Evolutionary conservation across 2,797 vertebrate species (phyloP).

Genomic region (Orestias chungarensis): DNA sequence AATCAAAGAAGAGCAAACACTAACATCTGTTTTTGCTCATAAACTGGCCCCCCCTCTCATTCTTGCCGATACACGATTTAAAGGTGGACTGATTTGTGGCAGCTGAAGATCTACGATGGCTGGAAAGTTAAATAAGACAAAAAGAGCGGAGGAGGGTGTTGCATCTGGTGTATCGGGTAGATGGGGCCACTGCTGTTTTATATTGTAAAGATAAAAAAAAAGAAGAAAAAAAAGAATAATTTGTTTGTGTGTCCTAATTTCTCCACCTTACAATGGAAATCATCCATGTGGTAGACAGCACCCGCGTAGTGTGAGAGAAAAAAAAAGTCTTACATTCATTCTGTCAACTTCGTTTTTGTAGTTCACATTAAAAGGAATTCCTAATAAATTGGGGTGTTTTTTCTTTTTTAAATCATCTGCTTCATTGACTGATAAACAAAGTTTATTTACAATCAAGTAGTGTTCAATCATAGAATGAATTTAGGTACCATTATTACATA

Average conservation of each 20-base stretch:
- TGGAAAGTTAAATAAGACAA: constrained; percentile 71
- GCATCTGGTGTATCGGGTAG: constrained; percentile 81
- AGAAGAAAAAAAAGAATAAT: too few species aligned
- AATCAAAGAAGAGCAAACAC: constrained; percentile 99
- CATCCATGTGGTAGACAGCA: constrained; percentile 87
- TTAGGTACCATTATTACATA: not conserved
- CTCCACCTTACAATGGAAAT: constrained; percentile 63
- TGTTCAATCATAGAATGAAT: too few species aligned
- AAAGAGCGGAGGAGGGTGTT: constrained; percentile 78
- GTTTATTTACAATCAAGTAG: too few species aligned
- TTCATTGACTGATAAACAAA: not conserved
- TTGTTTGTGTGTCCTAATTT: constrained; percentile 83
- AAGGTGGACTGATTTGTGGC: constrained; percentile 82
- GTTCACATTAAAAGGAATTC: constrained; percentile 92
- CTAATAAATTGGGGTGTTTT: constrained; percentile 79
- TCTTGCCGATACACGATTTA: constrained; percentile 76
- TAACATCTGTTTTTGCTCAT: constrained; percentile 77
- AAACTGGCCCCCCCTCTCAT: constrained; percentile 33
- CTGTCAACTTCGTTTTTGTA: constrained; percentile 94
- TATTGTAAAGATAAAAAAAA: constrained; percentile 90
- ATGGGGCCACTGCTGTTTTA: constrained; percentile 91
- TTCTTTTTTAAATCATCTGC: constrained; percentile 35
- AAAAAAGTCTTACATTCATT: constrained; percentile 91
- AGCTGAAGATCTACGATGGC: constrained; percentile 82
- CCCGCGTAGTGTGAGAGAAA: constrained; percentile 87